These are phyloP conservation scores for Onychomys torridus DNA, from an alignment of 2,797 vertebrate genomes.

Conservation along the genomic window DNA sequence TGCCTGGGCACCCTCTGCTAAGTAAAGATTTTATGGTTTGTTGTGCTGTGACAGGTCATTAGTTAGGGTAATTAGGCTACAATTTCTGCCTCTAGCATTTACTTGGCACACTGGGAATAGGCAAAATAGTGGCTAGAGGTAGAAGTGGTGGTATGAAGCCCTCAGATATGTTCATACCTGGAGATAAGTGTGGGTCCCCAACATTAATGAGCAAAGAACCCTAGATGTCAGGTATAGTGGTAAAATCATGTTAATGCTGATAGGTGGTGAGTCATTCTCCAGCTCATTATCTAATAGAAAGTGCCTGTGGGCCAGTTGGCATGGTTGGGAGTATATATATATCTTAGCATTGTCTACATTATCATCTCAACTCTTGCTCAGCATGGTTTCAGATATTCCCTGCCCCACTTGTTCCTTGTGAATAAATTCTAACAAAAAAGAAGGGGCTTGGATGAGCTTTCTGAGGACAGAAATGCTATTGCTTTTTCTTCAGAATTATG, in stretches of 20 bases:
- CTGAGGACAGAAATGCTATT: background rate
- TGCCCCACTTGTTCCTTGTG: background rate
- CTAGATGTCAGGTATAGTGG: constrained; percentile 58
- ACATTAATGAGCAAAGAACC: constrained; percentile 65
- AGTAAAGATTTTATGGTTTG: constrained; percentile 75
- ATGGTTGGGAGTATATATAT: constrained; percentile 67
- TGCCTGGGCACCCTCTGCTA: constrained; percentile 34
- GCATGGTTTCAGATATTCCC: constrained; percentile 28
- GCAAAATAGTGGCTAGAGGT: constrained; percentile 53
- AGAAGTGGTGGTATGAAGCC: background rate
- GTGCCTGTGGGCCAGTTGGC: constrained; percentile 35
- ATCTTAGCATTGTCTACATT: constrained; percentile 36
- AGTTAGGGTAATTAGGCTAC: constrained; percentile 76
- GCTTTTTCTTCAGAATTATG: background rate
- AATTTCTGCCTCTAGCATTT: constrained; percentile 68
- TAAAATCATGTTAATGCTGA: constrained; percentile 64
- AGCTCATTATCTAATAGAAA: constrained; percentile 57
- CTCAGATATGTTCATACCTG: background rate
- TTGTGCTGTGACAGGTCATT: constrained; percentile 63
- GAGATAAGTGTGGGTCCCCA: constrained; percentile 45
- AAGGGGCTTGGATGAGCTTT: background rate
- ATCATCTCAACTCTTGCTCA: constrained; percentile 43
- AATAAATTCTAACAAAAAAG: background rate
- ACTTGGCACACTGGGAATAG: constrained; percentile 36
- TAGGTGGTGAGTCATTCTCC: constrained; percentile 33